Evolutionary conservation across 2,797 vertebrate genomes (phyloP).

Genomic region (Pyrocephalus nanus): DNA sequence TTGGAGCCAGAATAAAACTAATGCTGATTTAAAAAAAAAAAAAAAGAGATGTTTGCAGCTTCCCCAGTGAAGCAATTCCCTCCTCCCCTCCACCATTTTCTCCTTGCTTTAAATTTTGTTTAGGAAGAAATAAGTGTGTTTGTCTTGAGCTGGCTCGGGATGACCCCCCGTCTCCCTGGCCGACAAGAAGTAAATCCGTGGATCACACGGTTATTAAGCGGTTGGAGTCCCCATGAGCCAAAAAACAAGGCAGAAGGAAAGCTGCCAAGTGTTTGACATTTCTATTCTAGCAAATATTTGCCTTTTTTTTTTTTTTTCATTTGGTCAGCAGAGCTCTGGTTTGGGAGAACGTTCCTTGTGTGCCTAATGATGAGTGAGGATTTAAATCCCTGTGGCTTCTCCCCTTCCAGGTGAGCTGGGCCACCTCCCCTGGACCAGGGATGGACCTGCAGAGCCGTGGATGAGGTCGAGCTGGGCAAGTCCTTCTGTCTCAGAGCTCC

Average conservation of each 20-base stretch:
- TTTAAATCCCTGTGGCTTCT: neutral
- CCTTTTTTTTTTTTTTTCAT: neutral
- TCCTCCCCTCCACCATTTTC: neutral
- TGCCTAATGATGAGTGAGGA: rapidly evolving
- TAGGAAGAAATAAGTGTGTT: neutral
- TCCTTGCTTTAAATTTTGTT: neutral
- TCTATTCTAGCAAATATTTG: conserved; percentile 17
- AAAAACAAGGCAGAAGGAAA: neutral
- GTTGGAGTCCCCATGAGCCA: neutral
- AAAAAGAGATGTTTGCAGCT: neutral
- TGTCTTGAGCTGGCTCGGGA: neutral
- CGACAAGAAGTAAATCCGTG: neutral
- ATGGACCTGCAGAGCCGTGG: rapidly evolving
- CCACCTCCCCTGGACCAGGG: neutral
- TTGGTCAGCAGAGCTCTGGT: neutral
- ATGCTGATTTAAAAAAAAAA: neutral
- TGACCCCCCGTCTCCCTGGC: neutral
- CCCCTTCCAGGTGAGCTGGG: neutral
- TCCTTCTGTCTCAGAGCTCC: rapidly evolving
- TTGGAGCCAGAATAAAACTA: neutral
- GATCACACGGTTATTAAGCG: neutral
- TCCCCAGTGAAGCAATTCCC: neutral
- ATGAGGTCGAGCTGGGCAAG: neutral
- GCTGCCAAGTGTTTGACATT: neutral
- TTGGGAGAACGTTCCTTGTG: neutral